Evolutionary conservation across 2,797 vertebrate genomes (phyloP).

Genomic region (Fundulus diaphanus): DNA sequence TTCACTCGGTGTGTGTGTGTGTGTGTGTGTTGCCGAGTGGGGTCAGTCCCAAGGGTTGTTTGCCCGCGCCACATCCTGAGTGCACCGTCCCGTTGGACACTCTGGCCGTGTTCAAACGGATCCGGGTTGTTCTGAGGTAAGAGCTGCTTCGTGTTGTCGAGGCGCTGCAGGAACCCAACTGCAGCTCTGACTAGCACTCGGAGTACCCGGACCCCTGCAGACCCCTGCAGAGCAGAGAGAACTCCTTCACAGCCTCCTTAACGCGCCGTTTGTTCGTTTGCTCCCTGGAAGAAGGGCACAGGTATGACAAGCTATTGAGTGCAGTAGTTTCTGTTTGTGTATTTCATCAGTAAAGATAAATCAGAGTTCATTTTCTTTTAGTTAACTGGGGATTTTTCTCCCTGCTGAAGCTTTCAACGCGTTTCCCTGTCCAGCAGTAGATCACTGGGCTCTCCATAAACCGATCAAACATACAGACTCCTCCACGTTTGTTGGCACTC

Average conservation of each 20-base stretch:
- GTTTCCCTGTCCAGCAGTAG: too few species aligned
- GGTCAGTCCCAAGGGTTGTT: conserved; percentile 11
- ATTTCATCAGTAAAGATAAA: neutral
- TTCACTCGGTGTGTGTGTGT: conserved; percentile 1
- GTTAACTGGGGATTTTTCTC: neutral
- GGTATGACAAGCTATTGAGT: neutral
- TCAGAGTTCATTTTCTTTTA: neutral
- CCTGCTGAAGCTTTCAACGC: too few species aligned
- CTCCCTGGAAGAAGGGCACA: conserved; percentile 80
- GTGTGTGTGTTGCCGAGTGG: conserved; percentile 1
- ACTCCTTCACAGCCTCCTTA: conserved; percentile 96
- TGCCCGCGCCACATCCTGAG: conserved; percentile 7
- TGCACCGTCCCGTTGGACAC: conserved; percentile 12
- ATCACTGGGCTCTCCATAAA: neutral
- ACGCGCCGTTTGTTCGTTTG: conserved; percentile 91
- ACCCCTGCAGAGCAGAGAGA: conserved; percentile 92
- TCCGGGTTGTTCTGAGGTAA: neutral
- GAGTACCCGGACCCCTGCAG: conserved; percentile 91
- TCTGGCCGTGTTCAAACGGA: neutral
- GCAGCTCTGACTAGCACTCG: conserved; percentile 78
- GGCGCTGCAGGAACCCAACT: neutral
- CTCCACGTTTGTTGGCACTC: neutral
- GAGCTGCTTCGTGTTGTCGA: too few species aligned
- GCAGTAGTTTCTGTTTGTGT: too few species aligned
- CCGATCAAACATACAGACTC: neutral